These are phyloP conservation scores for Drosophila willistoni DNA, from an alignment of 1,140 invertebrate genomes.

Conservation along the genomic window DNA sequence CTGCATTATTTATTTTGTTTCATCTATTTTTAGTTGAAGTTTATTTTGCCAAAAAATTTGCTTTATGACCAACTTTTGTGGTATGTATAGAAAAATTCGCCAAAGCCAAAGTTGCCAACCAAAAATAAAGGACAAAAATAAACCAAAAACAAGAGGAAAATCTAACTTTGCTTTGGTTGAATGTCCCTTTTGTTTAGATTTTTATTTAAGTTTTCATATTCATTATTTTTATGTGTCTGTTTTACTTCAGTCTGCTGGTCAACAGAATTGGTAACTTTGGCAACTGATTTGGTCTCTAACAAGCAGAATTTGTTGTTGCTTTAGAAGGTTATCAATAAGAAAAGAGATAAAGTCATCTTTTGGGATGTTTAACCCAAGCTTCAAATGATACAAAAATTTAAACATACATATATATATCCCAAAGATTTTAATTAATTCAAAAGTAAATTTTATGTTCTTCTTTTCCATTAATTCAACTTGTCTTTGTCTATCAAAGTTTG, in stretches of 20 bases:
- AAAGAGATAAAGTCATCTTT: too few relatives aligned
- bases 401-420: too few relatives aligned
- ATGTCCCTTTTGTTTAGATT: conserved; percentile 43
- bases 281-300: neutral
- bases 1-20: conserved; percentile 38
- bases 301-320: neutral
- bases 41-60: conserved; percentile 32
- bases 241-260: conserved; percentile 27
- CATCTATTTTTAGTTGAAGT: conserved; percentile 63
- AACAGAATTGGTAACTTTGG: conserved; percentile 17
- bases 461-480: neutral
- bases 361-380: too few relatives aligned
- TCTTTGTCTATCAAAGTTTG: neutral
- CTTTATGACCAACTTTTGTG: conserved; percentile 49
- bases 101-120: conserved; percentile 54
- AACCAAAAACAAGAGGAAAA: neutral
- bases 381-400: neutral
- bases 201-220: conserved; percentile 48
- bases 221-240: conserved; percentile 55
- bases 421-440: neutral
- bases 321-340: neutral
- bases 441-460: neutral
- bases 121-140: neutral
- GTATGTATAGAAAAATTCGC: conserved; percentile 58
- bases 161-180: conserved; percentile 28